Conservation (phyloP, 2,113 vertebrate species). For the Alethe castanea region DNA sequence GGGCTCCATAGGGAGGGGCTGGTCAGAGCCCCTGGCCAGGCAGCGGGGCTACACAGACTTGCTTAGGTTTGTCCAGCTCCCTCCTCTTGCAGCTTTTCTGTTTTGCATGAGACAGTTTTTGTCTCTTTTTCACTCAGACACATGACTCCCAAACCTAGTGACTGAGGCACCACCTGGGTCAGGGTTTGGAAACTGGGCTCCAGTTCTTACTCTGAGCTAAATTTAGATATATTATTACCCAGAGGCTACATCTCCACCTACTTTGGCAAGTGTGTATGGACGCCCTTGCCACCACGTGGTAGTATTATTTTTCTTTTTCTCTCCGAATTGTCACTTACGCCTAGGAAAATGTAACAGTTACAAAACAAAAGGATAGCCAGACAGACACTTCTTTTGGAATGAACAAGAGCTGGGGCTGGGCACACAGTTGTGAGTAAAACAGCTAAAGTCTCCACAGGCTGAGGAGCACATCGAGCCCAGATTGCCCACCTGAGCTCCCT, state of each 20-base stretch:
- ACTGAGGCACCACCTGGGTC: background rate
- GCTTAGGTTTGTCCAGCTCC: background rate
- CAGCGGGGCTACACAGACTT: rapidly evolving
- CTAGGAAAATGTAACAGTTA: background rate
- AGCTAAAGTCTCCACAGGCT: background rate
- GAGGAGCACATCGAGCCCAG: background rate
- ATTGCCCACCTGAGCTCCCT: background rate
- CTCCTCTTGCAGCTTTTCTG: background rate
- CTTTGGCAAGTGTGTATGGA: background rate
- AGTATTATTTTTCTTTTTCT: background rate
- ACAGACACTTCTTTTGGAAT: background rate
- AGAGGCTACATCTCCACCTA: background rate
- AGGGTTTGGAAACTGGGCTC: background rate
- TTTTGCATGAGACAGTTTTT: constrained; percentile 30
- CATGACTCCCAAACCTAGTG: background rate
- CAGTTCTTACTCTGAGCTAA: constrained; percentile 16
- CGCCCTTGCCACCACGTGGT: background rate
- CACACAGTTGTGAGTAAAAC: background rate
- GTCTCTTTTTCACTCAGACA: constrained; percentile 2
- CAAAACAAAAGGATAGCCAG: background rate
- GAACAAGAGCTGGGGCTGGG: background rate
- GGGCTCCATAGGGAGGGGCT: background rate
- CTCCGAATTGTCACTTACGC: background rate
- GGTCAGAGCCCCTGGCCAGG: rapidly evolving
- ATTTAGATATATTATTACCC: background rate